phyloP scores from a whole-genome alignment of 2,888 invertebrate species.

The Mythimna albipuncta region DNA sequence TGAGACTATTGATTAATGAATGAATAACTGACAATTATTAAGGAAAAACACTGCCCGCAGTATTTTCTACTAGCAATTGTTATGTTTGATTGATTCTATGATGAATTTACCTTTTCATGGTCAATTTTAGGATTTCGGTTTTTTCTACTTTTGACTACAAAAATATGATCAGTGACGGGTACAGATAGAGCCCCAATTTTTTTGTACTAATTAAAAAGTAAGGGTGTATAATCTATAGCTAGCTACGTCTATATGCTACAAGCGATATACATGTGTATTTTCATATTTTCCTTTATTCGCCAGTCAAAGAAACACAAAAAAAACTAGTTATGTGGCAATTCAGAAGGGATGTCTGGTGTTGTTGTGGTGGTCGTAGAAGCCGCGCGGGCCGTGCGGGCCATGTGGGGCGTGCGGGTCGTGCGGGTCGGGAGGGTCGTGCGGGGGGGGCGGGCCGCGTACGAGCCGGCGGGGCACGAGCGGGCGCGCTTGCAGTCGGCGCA shows the following conservation, averaged over 20 bases:
- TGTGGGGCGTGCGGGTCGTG: neutral
- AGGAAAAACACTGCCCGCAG: too few relatives aligned
- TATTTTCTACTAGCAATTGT: too few relatives aligned
- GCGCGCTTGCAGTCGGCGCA: slow-evolving; percentile 34
- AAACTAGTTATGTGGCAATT: neutral
- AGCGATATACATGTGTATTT: slow-evolving; percentile 17
- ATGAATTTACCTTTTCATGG: too few relatives aligned
- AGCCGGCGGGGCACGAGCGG: slow-evolving; percentile 6
- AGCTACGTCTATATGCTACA: slow-evolving; percentile 34
- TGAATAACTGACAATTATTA: too few relatives aligned
- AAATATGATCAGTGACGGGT: too few relatives aligned
- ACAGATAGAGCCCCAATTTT: too few relatives aligned
- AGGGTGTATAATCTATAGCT: neutral
- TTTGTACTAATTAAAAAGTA: too few relatives aligned
- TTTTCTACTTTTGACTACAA: too few relatives aligned
- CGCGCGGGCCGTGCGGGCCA: slow-evolving; percentile 19
- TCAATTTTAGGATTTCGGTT: too few relatives aligned
- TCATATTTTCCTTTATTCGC: slow-evolving; percentile 55
- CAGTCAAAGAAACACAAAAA: slow-evolving; percentile 63
- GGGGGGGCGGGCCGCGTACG: slow-evolving; percentile 9
- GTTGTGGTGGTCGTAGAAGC: slow-evolving; percentile 31
- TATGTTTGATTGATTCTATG: too few relatives aligned
- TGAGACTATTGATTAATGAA: too few relatives aligned
- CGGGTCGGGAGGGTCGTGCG: slow-evolving; percentile 7
- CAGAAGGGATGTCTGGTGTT: slow-evolving; percentile 37